Conservation (phyloP, 2,888 invertebrate genomes). For the Terebella lapidaria region DNA sequence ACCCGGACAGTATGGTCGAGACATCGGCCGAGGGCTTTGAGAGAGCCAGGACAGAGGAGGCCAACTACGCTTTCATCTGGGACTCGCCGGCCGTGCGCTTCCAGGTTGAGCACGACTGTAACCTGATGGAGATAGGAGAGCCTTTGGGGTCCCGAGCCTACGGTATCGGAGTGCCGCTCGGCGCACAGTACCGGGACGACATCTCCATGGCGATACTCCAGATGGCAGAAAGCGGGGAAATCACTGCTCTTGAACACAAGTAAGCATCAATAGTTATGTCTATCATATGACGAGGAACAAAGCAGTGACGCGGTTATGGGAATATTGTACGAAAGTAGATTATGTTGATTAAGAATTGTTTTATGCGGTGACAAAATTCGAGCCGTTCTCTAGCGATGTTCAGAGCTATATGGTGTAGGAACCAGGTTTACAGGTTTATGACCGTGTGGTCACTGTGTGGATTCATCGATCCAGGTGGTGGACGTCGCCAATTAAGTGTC, state of each 20-base stretch:
- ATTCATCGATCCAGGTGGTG: constrained; percentile 1
- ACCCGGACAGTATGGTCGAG: neutral
- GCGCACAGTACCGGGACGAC: constrained; percentile 2
- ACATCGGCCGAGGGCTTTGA: neutral
- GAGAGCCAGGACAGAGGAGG: neutral
- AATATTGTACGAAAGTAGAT: too few relatives aligned
- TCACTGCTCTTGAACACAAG: neutral
- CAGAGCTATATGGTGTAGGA: too few relatives aligned
- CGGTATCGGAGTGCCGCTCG: neutral
- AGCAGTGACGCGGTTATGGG: too few relatives aligned
- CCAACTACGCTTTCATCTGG: neutral
- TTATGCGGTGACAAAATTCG: too few relatives aligned
- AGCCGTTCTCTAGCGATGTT: too few relatives aligned
- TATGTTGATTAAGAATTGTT: too few relatives aligned
- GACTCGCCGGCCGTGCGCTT: neutral
- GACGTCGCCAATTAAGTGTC: neutral
- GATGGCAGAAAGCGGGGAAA: neutral
- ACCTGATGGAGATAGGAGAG: neutral
- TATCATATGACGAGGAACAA: too few relatives aligned
- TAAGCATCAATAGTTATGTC: too few relatives aligned
- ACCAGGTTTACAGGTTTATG: too few relatives aligned
- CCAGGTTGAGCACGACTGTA: neutral
- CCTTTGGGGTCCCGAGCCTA: neutral
- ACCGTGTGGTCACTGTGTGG: too few relatives aligned
- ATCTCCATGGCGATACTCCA: constrained; percentile 3